phyloP scores from a whole-genome alignment of 35 echinoderm and acorn worm species.

The Ophiothrix spiculata region DNA sequence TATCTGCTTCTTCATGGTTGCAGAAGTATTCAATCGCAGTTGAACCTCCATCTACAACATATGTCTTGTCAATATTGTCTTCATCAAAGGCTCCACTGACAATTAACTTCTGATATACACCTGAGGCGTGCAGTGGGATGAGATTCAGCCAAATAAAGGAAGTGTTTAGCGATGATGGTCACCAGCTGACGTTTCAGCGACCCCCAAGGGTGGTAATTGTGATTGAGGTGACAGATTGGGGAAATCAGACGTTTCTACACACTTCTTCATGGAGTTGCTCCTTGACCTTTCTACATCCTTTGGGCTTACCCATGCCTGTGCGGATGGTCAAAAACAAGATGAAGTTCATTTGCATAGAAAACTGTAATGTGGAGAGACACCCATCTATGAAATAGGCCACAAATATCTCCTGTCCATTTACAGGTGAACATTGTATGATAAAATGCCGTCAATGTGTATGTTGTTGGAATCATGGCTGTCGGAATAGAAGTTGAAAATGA shows the following conservation, averaged over 20 bases:
- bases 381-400: too few species aligned
- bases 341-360: too few species aligned
- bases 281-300: too few species aligned
- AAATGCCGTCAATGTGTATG: too few species aligned
- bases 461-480: too few species aligned
- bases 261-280: not conserved
- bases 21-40: not conserved
- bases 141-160: not conserved
- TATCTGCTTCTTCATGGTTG: conserved; percentile 62
- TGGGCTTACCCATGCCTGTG: too few species aligned
- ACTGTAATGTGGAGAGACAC: too few species aligned
- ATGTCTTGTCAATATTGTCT: conserved; percentile 42
- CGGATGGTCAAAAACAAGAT: too few species aligned
- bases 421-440: too few species aligned
- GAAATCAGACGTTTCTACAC: not conserved
- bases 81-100: conserved; percentile 54
- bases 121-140: too few species aligned
- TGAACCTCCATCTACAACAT: not conserved
- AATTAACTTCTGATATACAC: not conserved
- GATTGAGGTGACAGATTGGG: not conserved
- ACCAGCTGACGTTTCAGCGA: conserved; percentile 18
- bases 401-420: too few species aligned
- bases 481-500: too few species aligned
- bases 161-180: not conserved
- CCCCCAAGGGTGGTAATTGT: not conserved